Base-by-base conservation (phyloP, 2,888 invertebrate genomes). In the Empis stercorea region DNA sequence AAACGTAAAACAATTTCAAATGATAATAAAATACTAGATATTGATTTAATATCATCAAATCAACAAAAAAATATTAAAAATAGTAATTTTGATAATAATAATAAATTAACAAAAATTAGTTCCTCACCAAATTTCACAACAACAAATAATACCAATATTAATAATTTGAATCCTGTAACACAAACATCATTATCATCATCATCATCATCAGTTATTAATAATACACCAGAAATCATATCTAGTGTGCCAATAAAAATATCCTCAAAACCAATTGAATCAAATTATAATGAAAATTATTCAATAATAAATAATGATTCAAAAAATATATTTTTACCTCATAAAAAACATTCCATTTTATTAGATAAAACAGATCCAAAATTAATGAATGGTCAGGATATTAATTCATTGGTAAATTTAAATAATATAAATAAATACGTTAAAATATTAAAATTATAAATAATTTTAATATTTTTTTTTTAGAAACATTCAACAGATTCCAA, bases 21-120 rank as follows among this genome's bases (percentile, higher is more conserved):
- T 3, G 50, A 47, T 41, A 47, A 44, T 15, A 41, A 54, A 55
- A 50, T 56, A n/a, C n/a, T n/a, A 60, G 51, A 58, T 57, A 47
- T 49, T 48, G 4, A 61, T 13, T 64, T 62, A 51, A 64, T 60
- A 37, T 62, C 61, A 56, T 45, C 57, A 56, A 50, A 57, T 61
- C 48, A 27, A 40, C 14, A 40, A 23, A 9, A 40, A 9, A 23
- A 27, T 14, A n/a, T 14, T 17, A 14, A 23, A 27, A 27, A 40
- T 20, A 40, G n/a, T 43, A 47, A 41, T 27, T 15, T 13, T 47
- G 34, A 38, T 30, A 41, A 47, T 46, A 51, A 47, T 46, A 51
- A 53, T 47, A 47, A 54, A 48, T 51, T 55, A 47, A 57, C 56
- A 52, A 65, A 66, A 59, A 63, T 61, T 53, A 61, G 62, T 60